Conservation (phyloP, 1,140 invertebrate species). For the Octopus sinensis region DNA sequence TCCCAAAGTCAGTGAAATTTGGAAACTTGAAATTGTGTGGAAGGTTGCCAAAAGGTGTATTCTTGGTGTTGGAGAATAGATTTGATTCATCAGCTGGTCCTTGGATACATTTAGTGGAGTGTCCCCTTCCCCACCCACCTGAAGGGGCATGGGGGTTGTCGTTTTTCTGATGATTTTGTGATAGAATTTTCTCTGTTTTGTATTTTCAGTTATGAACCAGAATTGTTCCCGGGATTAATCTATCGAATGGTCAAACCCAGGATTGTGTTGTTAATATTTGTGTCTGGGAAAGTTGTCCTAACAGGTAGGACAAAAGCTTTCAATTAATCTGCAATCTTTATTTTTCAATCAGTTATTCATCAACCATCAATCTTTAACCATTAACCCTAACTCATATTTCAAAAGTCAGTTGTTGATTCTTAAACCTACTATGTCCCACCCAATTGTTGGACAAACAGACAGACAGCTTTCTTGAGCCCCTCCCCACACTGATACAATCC, state of each 20-base stretch:
- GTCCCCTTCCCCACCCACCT: no score
- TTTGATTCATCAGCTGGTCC: no score
- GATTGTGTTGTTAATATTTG: conserved; percentile 98
- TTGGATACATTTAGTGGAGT: no score
- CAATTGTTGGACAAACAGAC: no score
- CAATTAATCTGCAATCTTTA: background rate
- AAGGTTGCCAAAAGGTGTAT: no score
- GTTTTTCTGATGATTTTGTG: background rate
- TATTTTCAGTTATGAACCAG: conserved; percentile 64
- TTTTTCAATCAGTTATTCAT: conserved; percentile 42
- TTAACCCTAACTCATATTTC: background rate
- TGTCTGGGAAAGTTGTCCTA: conserved; percentile 96
- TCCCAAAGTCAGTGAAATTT: no score
- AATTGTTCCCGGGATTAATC: conserved; percentile 95
- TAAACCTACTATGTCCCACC: no score
- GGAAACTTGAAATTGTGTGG: no score
- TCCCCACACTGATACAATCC: no score
- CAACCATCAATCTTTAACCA: background rate
- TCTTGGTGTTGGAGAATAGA: no score
- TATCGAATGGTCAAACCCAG: conserved; percentile 99
- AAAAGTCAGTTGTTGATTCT: background rate
- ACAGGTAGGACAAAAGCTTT: conserved; percentile 67
- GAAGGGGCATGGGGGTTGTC: no score
- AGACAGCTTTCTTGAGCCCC: no score
- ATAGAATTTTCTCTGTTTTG: conserved; percentile 22